Evolutionary conservation across 2,888 invertebrate genomes (phyloP).

Genomic region (Platycnemis pennipes): DNA sequence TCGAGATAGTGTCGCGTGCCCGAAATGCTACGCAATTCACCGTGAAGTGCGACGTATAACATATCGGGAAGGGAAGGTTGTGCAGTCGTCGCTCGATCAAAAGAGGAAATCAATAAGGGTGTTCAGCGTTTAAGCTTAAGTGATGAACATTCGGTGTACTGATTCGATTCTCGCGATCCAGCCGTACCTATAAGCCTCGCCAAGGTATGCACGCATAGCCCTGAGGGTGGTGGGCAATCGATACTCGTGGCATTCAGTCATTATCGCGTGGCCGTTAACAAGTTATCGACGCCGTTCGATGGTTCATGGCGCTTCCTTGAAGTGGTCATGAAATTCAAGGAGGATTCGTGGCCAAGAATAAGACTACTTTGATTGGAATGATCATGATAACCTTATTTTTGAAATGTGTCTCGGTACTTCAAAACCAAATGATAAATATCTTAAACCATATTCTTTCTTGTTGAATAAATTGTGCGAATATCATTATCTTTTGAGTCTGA

Average conservation of each 20-base stretch:
- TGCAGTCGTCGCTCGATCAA: neutral
- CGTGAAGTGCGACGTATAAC: no score
- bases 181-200: neutral
- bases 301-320: neutral
- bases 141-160: constrained; percentile 1
- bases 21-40: neutral
- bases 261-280: neutral
- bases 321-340: neutral
- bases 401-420: no score
- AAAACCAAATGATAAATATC: no score
- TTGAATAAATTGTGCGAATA: no score
- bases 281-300: neutral
- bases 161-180: neutral
- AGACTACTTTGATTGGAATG: neutral
- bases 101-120: neutral
- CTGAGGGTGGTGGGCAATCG: neutral
- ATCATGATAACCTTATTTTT: no score
- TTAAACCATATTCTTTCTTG: no score
- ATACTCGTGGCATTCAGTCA: constrained; percentile 4
- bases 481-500: no score
- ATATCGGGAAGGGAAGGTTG: neutral
- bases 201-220: neutral
- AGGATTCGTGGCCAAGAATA: neutral
- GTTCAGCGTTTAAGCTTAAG: constrained; percentile 1
- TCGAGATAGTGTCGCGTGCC: neutral